Evolutionary conservation across 2,113 vertebrate species (phyloP).

Genomic region (Patagioenas fasciata): DNA sequence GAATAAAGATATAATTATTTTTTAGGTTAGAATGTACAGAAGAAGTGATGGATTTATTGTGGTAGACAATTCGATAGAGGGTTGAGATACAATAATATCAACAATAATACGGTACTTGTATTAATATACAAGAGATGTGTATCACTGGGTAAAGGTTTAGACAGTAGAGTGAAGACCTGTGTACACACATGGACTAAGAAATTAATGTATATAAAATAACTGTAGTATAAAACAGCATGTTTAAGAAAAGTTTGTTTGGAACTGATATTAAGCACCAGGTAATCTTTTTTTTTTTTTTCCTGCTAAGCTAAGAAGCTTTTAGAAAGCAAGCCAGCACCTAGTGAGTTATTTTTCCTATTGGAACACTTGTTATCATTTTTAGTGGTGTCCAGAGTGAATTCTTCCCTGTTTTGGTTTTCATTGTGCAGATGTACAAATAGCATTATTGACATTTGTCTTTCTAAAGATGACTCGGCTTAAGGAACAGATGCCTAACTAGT

Average conservation of each 20-base stretch:
- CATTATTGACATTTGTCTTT: background rate
- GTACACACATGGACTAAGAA: background rate
- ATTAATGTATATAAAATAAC: background rate
- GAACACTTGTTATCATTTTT: background rate
- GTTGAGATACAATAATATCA: background rate
- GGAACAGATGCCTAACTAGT: background rate
- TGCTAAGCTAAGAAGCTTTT: background rate
- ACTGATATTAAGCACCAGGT: background rate
- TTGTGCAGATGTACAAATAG: background rate
- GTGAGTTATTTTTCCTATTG: background rate
- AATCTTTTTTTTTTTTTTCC: background rate
- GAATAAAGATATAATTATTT: background rate
- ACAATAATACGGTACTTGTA: background rate
- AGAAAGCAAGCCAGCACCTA: background rate
- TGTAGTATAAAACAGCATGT: background rate
- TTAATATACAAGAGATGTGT: background rate
- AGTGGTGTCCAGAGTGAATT: background rate
- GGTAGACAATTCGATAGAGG: background rate
- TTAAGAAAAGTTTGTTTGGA: background rate
- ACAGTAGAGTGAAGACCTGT: background rate
- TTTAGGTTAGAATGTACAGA: background rate
- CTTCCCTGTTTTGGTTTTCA: background rate
- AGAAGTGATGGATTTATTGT: background rate
- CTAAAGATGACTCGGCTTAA: conserved; percentile 12
- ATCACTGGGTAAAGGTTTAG: background rate